Evolutionary conservation across 2,113 vertebrate genomes (phyloP).

Genomic region (Stomatorhinus ivindoensis): DNA sequence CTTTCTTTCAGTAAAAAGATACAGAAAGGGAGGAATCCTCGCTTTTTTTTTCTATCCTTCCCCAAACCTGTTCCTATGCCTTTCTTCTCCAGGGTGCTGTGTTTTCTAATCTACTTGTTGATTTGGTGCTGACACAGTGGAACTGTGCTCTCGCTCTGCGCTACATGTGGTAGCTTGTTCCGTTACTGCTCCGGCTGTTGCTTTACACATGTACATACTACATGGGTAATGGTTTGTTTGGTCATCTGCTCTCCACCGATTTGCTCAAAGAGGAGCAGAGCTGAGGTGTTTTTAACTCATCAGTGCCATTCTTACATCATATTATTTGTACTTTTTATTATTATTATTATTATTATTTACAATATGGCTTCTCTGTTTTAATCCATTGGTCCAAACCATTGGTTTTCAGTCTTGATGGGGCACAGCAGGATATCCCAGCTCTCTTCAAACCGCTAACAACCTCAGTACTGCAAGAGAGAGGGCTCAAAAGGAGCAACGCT

Average conservation of each 20-base stretch:
- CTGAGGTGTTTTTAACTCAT: background rate
- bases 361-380: background rate
- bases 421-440: background rate
- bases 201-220: background rate
- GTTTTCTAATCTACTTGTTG: constrained; percentile 8
- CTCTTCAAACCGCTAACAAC: constrained; percentile 1
- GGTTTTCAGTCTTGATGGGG: background rate
- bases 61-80: background rate
- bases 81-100: constrained; percentile 8
- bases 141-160: background rate
- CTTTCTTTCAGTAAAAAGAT: background rate
- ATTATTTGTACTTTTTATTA: background rate
- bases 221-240: background rate
- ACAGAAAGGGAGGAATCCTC: background rate
- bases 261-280: background rate
- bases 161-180: background rate
- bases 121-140: constrained; percentile 6
- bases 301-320: background rate
- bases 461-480: background rate
- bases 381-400: background rate
- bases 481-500: background rate
- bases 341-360: background rate
- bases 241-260: background rate
- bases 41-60: background rate
- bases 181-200: background rate